Evolutionary conservation across 2,888 invertebrate genomes (phyloP).

Genomic region (Bhutanitis thaidina): DNA sequence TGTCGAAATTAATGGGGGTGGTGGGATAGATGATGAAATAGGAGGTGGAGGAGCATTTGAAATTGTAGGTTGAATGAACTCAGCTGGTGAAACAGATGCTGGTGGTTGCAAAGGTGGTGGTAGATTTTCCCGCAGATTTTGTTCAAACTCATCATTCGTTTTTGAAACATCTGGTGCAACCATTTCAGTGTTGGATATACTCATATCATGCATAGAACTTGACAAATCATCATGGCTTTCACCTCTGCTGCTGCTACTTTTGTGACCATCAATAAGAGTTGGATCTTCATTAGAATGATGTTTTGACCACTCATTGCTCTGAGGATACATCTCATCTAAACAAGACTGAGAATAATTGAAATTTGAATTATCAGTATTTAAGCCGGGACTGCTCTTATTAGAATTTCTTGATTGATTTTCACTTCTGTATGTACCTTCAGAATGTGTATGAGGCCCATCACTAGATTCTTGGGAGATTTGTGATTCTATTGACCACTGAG

Average conservation of each 20-base stretch:
- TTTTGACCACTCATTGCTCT: constrained; percentile 52
- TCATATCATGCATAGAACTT: constrained; percentile 58
- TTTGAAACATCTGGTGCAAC: constrained; percentile 32
- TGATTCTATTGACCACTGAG: constrained; percentile 84
- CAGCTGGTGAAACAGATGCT: constrained; percentile 23
- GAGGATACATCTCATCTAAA: constrained; percentile 45
- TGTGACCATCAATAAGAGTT: constrained; percentile 37
- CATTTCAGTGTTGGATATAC: constrained; percentile 51
- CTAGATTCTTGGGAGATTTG: constrained; percentile 84
- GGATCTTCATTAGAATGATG: constrained; percentile 45
- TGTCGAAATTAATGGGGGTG: constrained; percentile 12
- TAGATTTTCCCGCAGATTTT: constrained; percentile 28
- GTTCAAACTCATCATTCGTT: constrained; percentile 25
- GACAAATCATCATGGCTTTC: constrained; percentile 55
- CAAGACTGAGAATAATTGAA: constrained; percentile 60
- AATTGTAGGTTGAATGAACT: constrained; percentile 22
- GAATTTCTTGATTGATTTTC: constrained; percentile 79
- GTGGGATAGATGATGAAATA: constrained; percentile 14
- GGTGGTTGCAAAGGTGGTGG: constrained; percentile 20
- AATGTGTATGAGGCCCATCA: constrained; percentile 80
- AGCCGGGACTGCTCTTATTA: constrained; percentile 66
- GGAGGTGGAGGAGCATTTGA: constrained; percentile 7
- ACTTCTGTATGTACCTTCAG: constrained; percentile 81
- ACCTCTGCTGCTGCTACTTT: constrained; percentile 36
- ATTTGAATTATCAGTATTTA: constrained; percentile 58